These are phyloP conservation scores for Montipora efflorescens DNA, from an alignment of 64 coral and sea anemone species.

Conservation along the genomic window DNA sequence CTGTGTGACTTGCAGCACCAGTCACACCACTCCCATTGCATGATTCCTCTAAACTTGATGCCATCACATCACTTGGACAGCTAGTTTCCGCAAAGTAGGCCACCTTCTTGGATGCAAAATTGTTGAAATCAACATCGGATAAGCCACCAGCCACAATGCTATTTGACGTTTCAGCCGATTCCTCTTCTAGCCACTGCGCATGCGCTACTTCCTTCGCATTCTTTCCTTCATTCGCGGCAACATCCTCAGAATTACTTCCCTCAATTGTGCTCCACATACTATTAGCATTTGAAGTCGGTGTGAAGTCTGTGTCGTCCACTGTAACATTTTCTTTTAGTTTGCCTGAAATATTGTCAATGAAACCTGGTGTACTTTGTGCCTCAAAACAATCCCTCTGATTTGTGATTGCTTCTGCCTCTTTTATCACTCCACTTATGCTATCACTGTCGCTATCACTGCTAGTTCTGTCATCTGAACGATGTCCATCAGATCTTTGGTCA, in stretches of 20 bases:
- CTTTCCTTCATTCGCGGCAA: neutral
- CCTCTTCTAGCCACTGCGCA: neutral
- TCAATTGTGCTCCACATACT: neutral
- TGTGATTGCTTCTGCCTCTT: slow-evolving; percentile 81
- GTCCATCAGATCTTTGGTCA: neutral
- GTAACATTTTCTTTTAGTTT: neutral
- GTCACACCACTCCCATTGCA: neutral
- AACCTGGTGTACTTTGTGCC: neutral
- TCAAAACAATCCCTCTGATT: neutral
- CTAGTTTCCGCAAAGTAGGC: neutral
- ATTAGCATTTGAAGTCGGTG: neutral
- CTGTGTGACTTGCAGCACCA: neutral
- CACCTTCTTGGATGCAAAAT: neutral
- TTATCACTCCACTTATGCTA: slow-evolving; percentile 79
- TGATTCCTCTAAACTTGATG: neutral
- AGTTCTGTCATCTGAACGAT: neutral
- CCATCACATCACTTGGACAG: neutral
- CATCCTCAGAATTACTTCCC: neutral
- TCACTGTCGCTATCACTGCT: slow-evolving; percentile 57
- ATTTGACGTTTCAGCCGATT: neutral
- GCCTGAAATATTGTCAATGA: neutral
- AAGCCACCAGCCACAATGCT: neutral
- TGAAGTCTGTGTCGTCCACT: too few relatives aligned
- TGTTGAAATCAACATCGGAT: neutral
- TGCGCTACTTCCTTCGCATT: neutral